Evolutionary conservation across 2,113 vertebrate genomes (phyloP).

Genomic region (Pungitius pungitius): DNA sequence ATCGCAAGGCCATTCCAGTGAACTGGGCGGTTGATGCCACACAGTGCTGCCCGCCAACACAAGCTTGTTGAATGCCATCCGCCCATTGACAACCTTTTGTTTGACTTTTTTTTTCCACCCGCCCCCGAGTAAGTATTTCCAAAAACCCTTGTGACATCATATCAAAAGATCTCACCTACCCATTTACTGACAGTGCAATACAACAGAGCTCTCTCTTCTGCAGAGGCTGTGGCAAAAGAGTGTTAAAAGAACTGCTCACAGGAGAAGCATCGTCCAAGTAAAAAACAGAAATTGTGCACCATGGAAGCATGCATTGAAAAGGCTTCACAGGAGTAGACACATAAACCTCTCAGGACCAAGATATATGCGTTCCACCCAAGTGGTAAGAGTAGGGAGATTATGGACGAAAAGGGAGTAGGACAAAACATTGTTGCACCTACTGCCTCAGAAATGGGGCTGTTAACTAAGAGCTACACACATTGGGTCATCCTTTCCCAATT

Average conservation of each 20-base stretch:
- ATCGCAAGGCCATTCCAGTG: background rate
- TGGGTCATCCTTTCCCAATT: background rate
- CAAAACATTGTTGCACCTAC: background rate
- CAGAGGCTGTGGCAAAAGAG: background rate
- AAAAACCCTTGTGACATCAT: conserved; percentile 1
- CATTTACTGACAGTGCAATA: background rate
- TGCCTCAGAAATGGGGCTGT: background rate
- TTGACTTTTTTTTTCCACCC: conserved; percentile 1
- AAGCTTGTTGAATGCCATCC: conserved; percentile 28
- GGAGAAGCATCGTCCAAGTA: background rate
- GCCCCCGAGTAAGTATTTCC: background rate
- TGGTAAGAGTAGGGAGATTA: background rate
- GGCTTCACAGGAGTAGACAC: background rate
- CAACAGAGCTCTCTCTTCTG: background rate
- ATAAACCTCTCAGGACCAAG: background rate
- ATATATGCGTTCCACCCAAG: background rate
- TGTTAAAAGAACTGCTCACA: background rate
- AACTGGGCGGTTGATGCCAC: conserved; percentile 16
- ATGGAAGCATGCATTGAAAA: background rate
- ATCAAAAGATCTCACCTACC: background rate
- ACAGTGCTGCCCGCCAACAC: conserved; percentile 29
- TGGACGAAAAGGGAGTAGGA: background rate
- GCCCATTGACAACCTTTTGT: conserved; percentile 38
- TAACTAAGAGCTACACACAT: background rate
- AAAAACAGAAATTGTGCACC: background rate